Conservation (phyloP, 2,888 invertebrate genomes). For the Patella caerulea region DNA sequence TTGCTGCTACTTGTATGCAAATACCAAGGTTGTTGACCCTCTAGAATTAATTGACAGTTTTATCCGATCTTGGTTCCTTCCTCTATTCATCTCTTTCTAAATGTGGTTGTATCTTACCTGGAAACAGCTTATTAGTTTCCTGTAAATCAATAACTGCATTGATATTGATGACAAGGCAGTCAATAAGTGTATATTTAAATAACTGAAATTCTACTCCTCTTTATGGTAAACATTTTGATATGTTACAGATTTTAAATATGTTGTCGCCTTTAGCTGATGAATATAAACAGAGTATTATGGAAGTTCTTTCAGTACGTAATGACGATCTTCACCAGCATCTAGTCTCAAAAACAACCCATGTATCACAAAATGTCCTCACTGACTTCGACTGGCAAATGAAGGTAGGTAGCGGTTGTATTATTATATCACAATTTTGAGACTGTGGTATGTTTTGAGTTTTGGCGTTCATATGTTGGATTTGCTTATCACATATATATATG, state of each 20-base stretch:
- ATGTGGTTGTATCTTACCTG: no score
- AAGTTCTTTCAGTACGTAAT: constrained; percentile 51
- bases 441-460: not conserved
- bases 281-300: constrained; percentile 49
- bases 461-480: not conserved
- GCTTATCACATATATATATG: no score
- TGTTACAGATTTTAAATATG: constrained; percentile 45
- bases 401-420: constrained; percentile 72
- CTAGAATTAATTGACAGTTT: no score
- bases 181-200: no score
- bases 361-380: constrained; percentile 55
- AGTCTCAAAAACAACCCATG: constrained; percentile 50
- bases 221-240: not conserved
- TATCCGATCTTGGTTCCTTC: no score
- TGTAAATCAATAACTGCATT: no score
- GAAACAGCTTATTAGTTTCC: no score
- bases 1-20: no score
- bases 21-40: no score
- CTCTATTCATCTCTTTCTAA: no score
- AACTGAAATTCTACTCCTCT: no score
- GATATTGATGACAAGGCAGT: no score
- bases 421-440: constrained; percentile 81
- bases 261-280: constrained; percentile 49
- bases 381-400: constrained; percentile 70
- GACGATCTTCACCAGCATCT: constrained; percentile 52